Base-by-base conservation (phyloP, 2,888 invertebrate genomes). In the Campopleginae sp. region DNA sequence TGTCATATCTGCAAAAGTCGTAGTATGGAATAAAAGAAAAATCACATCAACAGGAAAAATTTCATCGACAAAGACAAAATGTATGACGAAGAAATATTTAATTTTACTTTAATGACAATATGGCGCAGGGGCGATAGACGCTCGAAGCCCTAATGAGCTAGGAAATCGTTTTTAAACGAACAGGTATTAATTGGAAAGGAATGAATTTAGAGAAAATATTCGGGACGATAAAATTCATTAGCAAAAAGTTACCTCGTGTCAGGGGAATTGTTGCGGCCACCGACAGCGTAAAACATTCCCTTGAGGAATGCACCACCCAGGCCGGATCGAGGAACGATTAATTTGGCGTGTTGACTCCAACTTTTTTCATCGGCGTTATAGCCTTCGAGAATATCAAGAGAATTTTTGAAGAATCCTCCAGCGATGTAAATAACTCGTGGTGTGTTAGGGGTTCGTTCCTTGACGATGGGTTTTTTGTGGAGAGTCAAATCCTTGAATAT, bases 401-500 rank as follows among this genome's bases (percentile, higher is more conserved):
- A 98, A 92, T 98, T 97, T 84, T 97, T 95, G 88, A 96, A 96
- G 94, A 98, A 98, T 0, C 98, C 98, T 17, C 98, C 98, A 14
- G 98, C 98, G 61, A 98, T 96, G 94, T 98, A 98, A 87, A 98
- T 98, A 87, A 98, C 97, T 80, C 98, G 95, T 0, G 98, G 98
- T 44, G 98, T 97, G 93, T 97, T 97, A 23, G 98, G 98, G 70
- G 97, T 96, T 83, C 98, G 94, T 91, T 98, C 97, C 90, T 97
- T 97, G 5, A 98, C 98, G 42, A 96, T 95, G 0, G 97, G 97
- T 88, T 96, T 96, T 90, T 98, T 98, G 92, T 98, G 98, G 86
- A 98, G 94, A 27, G 98, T 98, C 90, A 98, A 95, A 94, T 98
- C 98, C 95, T 97, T 97, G 92, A 98, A 98, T 93, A 98, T 98